Evolutionary conservation across 2,888 invertebrate genomes (phyloP).

Genomic region (Graphium colonna): DNA sequence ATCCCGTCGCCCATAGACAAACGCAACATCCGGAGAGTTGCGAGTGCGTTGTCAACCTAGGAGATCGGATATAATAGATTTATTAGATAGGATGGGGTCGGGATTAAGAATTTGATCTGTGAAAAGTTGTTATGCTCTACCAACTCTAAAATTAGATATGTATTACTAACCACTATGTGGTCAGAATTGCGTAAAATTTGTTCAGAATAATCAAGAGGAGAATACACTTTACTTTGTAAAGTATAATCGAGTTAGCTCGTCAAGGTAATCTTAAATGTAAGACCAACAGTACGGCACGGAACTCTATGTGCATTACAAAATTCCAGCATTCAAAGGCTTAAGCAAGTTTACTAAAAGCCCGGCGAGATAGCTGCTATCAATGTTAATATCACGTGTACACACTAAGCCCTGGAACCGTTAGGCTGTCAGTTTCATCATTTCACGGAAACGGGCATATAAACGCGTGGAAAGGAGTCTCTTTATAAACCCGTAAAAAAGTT

Average conservation of each 20-base stretch:
- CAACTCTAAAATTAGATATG: too few species aligned
- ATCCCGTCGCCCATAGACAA: too few species aligned
- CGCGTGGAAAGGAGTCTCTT: conserved; percentile 27
- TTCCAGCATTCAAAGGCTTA: conserved; percentile 26
- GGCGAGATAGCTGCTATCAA: conserved; percentile 43
- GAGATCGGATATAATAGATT: too few species aligned
- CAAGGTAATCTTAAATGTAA: conserved; percentile 15
- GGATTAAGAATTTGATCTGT: too few species aligned
- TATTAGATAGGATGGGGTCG: too few species aligned
- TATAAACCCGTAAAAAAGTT: conserved; percentile 40
- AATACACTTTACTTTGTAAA: not conserved
- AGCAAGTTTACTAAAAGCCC: conserved; percentile 34
- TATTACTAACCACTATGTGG: not conserved
- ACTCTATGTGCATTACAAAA: conserved; percentile 28
- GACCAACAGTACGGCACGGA: conserved; percentile 14
- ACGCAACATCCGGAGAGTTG: too few species aligned
- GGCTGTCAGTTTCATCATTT: conserved; percentile 32
- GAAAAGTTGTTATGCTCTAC: too few species aligned
- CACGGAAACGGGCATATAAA: conserved; percentile 27
- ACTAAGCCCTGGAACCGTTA: conserved; percentile 38
- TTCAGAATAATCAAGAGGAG: not conserved
- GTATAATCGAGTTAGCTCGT: conserved; percentile 7
- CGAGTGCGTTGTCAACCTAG: too few species aligned
- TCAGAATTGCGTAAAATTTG: not conserved
- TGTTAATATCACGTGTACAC: conserved; percentile 40